A percentile compares a stretch with the other conserved stretches of the same genome.
phyloP scores from a whole-genome alignment of 1,140 invertebrate species.

The Heterodera schachtii region DNA sequence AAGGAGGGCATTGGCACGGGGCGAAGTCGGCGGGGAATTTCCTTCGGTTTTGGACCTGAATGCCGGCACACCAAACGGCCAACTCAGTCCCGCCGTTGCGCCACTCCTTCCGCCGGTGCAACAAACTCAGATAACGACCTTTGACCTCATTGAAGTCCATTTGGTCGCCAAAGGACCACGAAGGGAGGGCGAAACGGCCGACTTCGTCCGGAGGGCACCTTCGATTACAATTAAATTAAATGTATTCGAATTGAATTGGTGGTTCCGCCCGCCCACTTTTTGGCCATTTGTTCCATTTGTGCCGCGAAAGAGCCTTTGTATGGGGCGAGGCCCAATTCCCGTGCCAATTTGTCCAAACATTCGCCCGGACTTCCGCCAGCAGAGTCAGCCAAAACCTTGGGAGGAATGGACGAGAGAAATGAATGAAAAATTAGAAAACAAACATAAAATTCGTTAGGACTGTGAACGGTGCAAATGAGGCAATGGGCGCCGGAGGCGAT shows the following conservation, averaged over 20 bases:
- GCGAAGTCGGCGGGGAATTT: too few relatives aligned
- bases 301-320: conserved; percentile 24
- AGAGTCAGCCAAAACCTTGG: conserved; percentile 33
- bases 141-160: conserved; percentile 20
- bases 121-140: conserved; percentile 17
- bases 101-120: background rate
- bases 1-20: too few relatives aligned
- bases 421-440: background rate
- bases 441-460: conserved; percentile 28
- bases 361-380: conserved; percentile 24
- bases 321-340: conserved; percentile 34
- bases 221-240: background rate
- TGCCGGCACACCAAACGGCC: conserved; percentile 13
- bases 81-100: background rate
- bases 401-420: background rate
- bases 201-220: conserved; percentile 1
- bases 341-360: conserved; percentile 44
- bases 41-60: conserved; percentile 1
- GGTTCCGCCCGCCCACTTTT: background rate
- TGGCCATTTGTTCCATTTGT: conserved; percentile 20
- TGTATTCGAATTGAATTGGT: background rate
- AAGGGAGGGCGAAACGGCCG: background rate
- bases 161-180: conserved; percentile 3
- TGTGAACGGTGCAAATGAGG: conserved; percentile 31
- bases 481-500: conserved; percentile 51